phyloP scores from a whole-genome alignment of 2,113 vertebrate genomes.

The Bettongia penicillata region DNA sequence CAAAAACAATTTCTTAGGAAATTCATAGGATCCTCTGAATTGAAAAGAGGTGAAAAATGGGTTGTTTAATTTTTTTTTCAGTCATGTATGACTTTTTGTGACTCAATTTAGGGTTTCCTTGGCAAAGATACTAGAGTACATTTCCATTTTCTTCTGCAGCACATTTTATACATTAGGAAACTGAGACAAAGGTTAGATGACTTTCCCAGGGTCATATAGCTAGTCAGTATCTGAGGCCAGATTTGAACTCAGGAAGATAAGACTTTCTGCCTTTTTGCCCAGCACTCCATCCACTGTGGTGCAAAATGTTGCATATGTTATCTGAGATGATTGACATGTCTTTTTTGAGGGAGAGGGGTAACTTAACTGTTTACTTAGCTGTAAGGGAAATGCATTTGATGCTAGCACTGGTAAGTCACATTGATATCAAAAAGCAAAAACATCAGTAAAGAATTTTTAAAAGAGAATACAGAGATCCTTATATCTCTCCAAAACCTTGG shows the following conservation, averaged over 20 bases:
- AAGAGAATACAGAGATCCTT: not conserved
- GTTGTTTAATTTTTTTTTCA: no score
- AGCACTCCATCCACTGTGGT: not conserved
- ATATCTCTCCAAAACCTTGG: not conserved
- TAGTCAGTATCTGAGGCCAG: no score
- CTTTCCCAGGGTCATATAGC: no score
- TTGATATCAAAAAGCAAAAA: not conserved
- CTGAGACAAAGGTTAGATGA: no score
- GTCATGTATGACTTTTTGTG: no score
- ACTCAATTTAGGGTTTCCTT: no score
- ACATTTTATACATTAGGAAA: no score
- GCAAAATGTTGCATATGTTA: not conserved
- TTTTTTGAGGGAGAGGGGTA: not conserved
- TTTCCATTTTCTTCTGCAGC: no score
- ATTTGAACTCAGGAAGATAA: no score
- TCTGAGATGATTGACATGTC: not conserved
- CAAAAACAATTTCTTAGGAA: slow-evolving; percentile 12
- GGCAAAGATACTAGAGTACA: no score
- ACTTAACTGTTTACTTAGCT: not conserved
- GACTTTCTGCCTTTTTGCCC: no score
- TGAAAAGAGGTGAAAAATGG: no score
- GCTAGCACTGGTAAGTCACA: not conserved
- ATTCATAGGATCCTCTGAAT: not conserved
- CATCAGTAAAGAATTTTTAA: not conserved
- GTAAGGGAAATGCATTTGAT: not conserved